phyloP scores from a whole-genome alignment of 2,113 vertebrate species.

The Paracanthobrama guichenoti region DNA sequence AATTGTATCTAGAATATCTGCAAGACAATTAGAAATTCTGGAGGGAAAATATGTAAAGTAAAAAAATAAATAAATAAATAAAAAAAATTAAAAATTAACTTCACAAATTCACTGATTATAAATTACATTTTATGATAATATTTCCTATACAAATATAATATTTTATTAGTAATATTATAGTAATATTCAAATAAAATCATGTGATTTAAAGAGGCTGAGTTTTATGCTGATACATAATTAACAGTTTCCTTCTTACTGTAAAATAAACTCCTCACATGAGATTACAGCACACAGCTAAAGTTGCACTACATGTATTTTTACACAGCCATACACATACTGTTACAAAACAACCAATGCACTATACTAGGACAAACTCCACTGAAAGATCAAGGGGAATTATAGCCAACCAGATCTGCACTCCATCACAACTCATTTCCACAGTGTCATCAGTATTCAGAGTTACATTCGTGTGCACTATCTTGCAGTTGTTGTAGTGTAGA shows the following conservation, averaged over 20 bases:
- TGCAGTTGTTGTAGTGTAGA: background rate
- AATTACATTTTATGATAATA: too few relatives aligned
- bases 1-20: background rate
- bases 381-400: background rate
- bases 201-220: background rate
- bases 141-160: background rate
- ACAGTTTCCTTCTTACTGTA: constrained; percentile 28
- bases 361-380: background rate
- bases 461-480: background rate
- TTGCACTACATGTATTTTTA: constrained; percentile 36
- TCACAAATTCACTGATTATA: too few relatives aligned
- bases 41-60: too few relatives aligned
- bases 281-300: constrained; percentile 27
- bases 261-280: constrained; percentile 25
- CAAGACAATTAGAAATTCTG: background rate
- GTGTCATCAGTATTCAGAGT: background rate
- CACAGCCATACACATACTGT: constrained; percentile 31
- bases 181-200: too few relatives aligned
- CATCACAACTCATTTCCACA: background rate
- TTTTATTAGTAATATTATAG: background rate
- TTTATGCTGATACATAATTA: background rate
- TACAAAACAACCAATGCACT: constrained; percentile 25
- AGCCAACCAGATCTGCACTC: background rate
- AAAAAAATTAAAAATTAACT: too few relatives aligned
- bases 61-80: too few relatives aligned